These are phyloP conservation scores for Schizotus pectinicornis DNA, from an alignment of 2,888 invertebrate species.

Conservation along the genomic window DNA sequence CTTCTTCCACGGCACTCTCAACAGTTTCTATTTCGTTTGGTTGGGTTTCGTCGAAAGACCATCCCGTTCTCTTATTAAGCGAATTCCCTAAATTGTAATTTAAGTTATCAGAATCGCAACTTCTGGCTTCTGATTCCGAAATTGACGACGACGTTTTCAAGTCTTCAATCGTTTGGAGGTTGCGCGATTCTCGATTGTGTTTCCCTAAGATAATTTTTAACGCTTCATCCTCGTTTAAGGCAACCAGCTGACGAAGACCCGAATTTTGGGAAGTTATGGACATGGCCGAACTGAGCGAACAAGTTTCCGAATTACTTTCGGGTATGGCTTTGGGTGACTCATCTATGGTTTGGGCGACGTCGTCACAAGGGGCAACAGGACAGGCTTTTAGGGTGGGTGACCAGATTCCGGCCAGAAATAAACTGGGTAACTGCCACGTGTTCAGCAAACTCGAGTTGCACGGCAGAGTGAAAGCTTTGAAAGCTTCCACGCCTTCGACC, in stretches of 20 bases:
- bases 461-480: slow-evolving; percentile 75
- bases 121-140: slow-evolving; percentile 36
- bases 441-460: slow-evolving; percentile 87
- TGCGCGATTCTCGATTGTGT: slow-evolving; percentile 47
- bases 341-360: slow-evolving; percentile 70
- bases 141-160: slow-evolving; percentile 29
- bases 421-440: slow-evolving; percentile 84
- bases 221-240: slow-evolving; percentile 74
- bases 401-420: slow-evolving; percentile 86
- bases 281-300: slow-evolving; percentile 54
- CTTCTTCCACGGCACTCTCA: background rate
- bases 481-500: slow-evolving; percentile 77
- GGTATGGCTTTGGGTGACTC: slow-evolving; percentile 36
- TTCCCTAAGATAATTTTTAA: slow-evolving; percentile 71
- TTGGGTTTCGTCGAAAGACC: slow-evolving; percentile 62
- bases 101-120: slow-evolving; percentile 33
- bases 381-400: slow-evolving; percentile 78
- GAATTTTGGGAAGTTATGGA: slow-evolving; percentile 58
- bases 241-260: slow-evolving; percentile 61
- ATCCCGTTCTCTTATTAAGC: slow-evolving; percentile 68
- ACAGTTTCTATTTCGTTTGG: slow-evolving; percentile 20
- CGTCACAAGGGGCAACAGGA: slow-evolving; percentile 76
- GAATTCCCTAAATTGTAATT: slow-evolving; percentile 66
- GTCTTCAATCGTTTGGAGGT: slow-evolving; percentile 25
- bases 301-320: slow-evolving; percentile 49